Conservation (phyloP, 1,140 invertebrate genomes). For the Ditylenchus dipsaci region DNA sequence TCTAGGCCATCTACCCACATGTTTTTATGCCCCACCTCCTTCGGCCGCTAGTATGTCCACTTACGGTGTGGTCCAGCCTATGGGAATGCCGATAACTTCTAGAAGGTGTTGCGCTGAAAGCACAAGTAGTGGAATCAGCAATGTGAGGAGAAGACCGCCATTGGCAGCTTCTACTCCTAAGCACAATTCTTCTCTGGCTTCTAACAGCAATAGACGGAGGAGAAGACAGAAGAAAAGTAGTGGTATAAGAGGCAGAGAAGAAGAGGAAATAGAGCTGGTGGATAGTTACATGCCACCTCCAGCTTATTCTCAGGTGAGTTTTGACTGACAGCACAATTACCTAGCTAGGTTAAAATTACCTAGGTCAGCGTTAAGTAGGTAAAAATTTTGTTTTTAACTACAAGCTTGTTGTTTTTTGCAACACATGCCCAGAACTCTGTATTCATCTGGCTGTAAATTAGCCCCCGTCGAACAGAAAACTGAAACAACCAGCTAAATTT, state of each 20-base stretch:
- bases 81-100: neutral
- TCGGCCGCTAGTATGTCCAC: conserved; percentile 1
- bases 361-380: too few species aligned
- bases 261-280: neutral
- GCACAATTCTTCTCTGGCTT: neutral
- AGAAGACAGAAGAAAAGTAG: neutral
- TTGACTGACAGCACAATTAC: too few species aligned
- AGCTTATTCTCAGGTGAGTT: neutral
- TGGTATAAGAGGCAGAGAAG: neutral
- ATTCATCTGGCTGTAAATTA: too few species aligned
- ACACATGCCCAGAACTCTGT: too few species aligned
- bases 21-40: neutral
- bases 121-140: neutral
- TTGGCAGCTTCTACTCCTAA: neutral
- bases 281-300: neutral
- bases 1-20: neutral
- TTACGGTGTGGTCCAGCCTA: neutral
- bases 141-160: neutral
- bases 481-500: too few species aligned
- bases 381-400: too few species aligned
- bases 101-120: neutral
- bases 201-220: neutral
- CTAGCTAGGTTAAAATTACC: too few species aligned
- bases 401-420: too few species aligned
- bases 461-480: too few species aligned